Evolutionary conservation across 2,797 vertebrate species (phyloP).

Genomic region (Gouania willdenowi): DNA sequence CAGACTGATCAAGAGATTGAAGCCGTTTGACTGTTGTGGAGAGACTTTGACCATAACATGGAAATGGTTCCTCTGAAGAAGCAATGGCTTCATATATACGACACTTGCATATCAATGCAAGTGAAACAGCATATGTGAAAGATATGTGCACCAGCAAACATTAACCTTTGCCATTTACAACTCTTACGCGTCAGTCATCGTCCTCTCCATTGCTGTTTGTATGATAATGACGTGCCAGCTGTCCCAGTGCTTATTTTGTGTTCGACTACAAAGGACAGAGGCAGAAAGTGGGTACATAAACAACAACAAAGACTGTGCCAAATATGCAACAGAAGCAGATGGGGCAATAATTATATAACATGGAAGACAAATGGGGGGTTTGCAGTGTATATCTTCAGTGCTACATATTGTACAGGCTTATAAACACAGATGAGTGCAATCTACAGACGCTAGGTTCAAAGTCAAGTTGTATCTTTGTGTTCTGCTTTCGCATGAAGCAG

Average conservation of each 20-base stretch:
- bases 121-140: constrained; percentile 35
- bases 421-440: constrained; percentile 61
- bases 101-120: constrained; percentile 28
- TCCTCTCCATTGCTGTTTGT: constrained; percentile 53
- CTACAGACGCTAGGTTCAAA: constrained; percentile 64
- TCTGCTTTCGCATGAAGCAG: constrained; percentile 79
- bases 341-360: constrained; percentile 64
- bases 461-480: constrained; percentile 71
- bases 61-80: constrained; percentile 36
- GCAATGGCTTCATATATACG: constrained; percentile 41
- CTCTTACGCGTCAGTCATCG: constrained; percentile 49
- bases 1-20: constrained; percentile 56
- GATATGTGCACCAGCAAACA: constrained; percentile 71
- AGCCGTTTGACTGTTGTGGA: constrained; percentile 62
- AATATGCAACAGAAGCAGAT: constrained; percentile 75
- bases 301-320: constrained; percentile 65
- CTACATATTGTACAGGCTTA: constrained; percentile 68
- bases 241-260: constrained; percentile 60
- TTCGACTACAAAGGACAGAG: constrained; percentile 55
- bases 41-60: constrained; percentile 55
- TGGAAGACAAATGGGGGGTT: constrained; percentile 35
- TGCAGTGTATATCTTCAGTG: constrained; percentile 51
- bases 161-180: constrained; percentile 56
- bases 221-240: constrained; percentile 59
- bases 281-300: constrained; percentile 46